A percentile compares a stretch with the other conserved stretches of the same genome.
These are phyloP conservation scores for Lamellibrachia columna DNA, from an alignment of 2,888 invertebrate species.

Conservation along the genomic window DNA sequence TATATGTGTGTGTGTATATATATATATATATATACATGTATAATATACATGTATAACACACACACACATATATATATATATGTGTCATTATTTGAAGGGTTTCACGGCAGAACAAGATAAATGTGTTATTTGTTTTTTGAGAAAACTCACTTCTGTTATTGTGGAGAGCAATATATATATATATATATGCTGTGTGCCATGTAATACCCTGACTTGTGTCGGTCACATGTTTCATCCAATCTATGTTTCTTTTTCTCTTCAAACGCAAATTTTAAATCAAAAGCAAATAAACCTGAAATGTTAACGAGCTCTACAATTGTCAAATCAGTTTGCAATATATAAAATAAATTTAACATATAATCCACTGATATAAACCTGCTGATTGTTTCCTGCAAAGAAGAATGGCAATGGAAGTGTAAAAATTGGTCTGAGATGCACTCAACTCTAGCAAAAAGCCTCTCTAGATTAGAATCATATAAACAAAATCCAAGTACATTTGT, in stretches of 20 bases:
- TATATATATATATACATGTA: not conserved
- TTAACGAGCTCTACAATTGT: not conserved
- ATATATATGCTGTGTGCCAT: not conserved
- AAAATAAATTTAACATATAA: not conserved
- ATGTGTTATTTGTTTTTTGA: too few species aligned
- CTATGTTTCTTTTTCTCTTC: too few species aligned
- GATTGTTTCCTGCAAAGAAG: not conserved
- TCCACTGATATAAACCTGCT: not conserved
- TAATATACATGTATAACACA: not conserved
- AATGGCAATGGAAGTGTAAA: not conserved
- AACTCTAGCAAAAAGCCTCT: not conserved
- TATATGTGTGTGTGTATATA: not conserved
- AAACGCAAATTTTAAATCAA: not conserved
- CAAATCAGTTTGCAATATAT: not conserved
- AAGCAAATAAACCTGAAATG: not conserved
- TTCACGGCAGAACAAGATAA: too few species aligned
- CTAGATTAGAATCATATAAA: not conserved
- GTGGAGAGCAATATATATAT: not conserved
- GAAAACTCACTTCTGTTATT: too few species aligned
- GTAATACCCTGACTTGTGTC: not conserved
- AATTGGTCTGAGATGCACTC: not conserved
- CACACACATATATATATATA: too few species aligned
- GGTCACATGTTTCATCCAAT: not conserved
- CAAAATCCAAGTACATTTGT: not conserved
- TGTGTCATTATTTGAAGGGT: too few species aligned